phyloP scores from a whole-genome alignment of 2,888 invertebrate species.

The Crocallis elinguaria region DNA sequence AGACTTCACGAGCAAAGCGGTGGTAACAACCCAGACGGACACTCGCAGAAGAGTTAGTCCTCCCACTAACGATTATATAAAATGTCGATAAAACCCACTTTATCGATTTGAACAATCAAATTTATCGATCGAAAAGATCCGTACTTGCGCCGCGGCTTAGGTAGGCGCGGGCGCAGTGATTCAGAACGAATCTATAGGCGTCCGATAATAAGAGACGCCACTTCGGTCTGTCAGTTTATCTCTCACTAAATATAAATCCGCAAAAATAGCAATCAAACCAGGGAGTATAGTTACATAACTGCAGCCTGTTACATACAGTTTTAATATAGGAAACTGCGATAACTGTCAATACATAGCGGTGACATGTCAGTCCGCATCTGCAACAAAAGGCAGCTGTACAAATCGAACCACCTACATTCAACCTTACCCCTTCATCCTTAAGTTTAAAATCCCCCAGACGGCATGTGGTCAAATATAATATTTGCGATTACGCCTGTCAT shows the following conservation, averaged over 20 bases:
- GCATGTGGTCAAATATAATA: slow-evolving; percentile 45
- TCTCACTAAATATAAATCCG: not conserved
- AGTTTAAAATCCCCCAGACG: not conserved
- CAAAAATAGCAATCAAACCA: slow-evolving; percentile 1
- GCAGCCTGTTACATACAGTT: slow-evolving; percentile 32
- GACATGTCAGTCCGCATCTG: slow-evolving; percentile 45
- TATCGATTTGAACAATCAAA: too few relatives aligned
- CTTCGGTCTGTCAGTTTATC: not conserved
- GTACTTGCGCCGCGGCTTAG: too few relatives aligned
- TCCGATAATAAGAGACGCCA: too few relatives aligned
- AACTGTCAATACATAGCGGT: slow-evolving; percentile 44
- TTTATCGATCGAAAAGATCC: too few relatives aligned
- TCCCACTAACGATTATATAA: too few relatives aligned
- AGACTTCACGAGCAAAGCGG: too few relatives aligned
- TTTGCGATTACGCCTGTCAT: slow-evolving; percentile 67
- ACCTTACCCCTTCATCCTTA: slow-evolving; percentile 8
- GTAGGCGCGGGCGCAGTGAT: too few relatives aligned
- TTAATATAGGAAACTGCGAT: slow-evolving; percentile 56
- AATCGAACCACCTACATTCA: not conserved
- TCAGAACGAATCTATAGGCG: too few relatives aligned
- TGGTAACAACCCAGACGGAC: too few relatives aligned
- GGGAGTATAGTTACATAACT: too few relatives aligned
- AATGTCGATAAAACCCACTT: too few relatives aligned
- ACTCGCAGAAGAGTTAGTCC: too few relatives aligned
- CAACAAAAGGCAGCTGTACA: slow-evolving; percentile 42